A percentile compares a stretch with the other conserved stretches of the same genome.
Conservation (phyloP, 2,113 vertebrate genomes). For the Galbula dea region DNA sequence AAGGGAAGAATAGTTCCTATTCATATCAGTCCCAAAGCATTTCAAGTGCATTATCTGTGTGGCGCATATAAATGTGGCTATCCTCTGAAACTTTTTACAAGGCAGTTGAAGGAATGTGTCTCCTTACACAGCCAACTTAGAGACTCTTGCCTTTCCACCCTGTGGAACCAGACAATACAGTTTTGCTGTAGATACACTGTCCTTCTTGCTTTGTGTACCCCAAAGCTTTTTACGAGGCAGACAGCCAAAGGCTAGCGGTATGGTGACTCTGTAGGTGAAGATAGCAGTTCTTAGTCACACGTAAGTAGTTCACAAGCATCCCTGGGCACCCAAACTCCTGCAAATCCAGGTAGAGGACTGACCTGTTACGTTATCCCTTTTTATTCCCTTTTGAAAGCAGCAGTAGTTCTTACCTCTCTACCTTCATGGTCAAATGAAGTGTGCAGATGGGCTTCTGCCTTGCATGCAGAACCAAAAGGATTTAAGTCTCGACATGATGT, state of each 20-base stretch:
- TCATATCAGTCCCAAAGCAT: conserved; percentile 59
- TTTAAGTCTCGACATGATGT: rapidly evolving
- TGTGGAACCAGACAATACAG: neutral
- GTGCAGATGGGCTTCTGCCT: neutral
- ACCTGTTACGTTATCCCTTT: neutral
- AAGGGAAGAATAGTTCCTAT: conserved; percentile 69
- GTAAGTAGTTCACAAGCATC: neutral
- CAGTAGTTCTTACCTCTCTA: neutral
- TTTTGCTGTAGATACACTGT: neutral
- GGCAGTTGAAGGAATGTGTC: conserved; percentile 31
- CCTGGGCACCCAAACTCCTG: neutral
- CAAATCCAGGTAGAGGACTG: neutral
- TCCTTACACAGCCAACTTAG: neutral
- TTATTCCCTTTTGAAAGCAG: neutral
- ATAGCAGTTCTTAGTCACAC: neutral
- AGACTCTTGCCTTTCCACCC: neutral
- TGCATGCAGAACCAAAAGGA: neutral
- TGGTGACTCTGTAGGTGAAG: neutral
- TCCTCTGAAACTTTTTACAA: conserved; percentile 12
- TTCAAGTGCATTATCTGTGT: conserved; percentile 61
- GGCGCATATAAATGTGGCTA: conserved; percentile 40
- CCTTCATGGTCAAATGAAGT: neutral
- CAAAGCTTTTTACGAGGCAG: neutral
- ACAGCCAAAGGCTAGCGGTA: neutral
- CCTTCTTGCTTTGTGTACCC: rapidly evolving